phyloP scores from a whole-genome alignment of 2,888 invertebrate genomes.

The Fissipunctia ypsillon region DNA sequence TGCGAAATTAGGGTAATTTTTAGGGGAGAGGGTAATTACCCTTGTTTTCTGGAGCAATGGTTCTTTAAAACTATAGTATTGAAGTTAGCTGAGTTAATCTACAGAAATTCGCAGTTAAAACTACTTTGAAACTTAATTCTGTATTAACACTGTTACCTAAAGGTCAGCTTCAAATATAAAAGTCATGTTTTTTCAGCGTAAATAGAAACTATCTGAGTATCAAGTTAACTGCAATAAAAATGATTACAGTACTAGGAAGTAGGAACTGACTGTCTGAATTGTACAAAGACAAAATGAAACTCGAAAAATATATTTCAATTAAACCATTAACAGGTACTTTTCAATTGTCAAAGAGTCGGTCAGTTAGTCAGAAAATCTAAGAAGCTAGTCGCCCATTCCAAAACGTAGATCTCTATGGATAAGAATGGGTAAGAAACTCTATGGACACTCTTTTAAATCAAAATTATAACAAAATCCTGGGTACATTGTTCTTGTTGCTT shows the following conservation, averaged over 20 bases:
- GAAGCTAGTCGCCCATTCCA: too few relatives aligned
- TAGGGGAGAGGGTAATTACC: conserved; percentile 16
- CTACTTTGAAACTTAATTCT: not conserved
- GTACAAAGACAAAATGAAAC: too few relatives aligned
- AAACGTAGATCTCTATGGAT: too few relatives aligned
- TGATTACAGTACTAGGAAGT: not conserved
- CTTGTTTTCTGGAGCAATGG: conserved; percentile 11
- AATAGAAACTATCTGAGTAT: not conserved
- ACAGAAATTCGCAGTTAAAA: not conserved
- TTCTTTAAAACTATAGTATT: conserved; percentile 13
- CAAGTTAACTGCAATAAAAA: not conserved
- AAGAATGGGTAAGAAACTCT: too few relatives aligned
- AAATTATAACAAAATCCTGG: too few relatives aligned
- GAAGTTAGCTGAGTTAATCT: not conserved
- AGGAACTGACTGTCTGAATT: not conserved
- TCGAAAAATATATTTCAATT: too few relatives aligned
- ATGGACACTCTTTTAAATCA: too few relatives aligned
- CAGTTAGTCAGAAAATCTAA: too few relatives aligned
- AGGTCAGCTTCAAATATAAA: not conserved
- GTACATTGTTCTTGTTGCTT: too few relatives aligned
- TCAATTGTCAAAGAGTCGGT: too few relatives aligned
- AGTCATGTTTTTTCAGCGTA: not conserved
- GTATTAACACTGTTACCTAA: not conserved
- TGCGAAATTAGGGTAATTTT: conserved; percentile 39
- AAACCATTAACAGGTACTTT: too few relatives aligned